Evolutionary conservation across 2,888 invertebrate genomes (phyloP), one percentile per base, ranked within the genome.

Genomic region (Cinara cedri): DNA sequence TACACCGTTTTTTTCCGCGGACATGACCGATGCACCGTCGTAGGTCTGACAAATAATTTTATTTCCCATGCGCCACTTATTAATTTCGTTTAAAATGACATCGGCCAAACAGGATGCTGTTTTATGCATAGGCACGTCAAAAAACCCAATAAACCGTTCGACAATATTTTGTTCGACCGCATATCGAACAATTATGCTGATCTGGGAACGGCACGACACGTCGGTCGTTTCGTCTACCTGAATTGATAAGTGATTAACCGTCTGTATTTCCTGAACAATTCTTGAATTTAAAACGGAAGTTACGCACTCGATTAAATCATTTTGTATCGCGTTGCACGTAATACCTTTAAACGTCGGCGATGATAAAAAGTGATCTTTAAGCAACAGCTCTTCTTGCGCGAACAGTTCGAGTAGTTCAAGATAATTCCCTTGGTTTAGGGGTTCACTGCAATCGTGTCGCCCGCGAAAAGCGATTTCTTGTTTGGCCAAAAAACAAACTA

Each of bases 1-100:
- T 26, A 66, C 72, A 3, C 66, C 74, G 57, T 26, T 66, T 54
- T 80, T 54, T 65, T 19, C 26, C 34, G 83, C 83, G 14, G 83
- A 80, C 82, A 83, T 83, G 10, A 85, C 84, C 34, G 83, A 82
- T 9, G 83, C 84, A n/a, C 84, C 85, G 80, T 84, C 83, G 70
- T 85, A 85, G 16, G 83, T 84, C 82, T 85, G 85, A 13, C 83
- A 83, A 42, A 85, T 75, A 65, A 84, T 81, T 83, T 85, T 85
- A 19, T 82, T 55, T 51, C 81, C 80, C 74, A 83, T 82, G 19
- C 83, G 68, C 46, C 82, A 83, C 42, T 84, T 82, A 60, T 82
- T 74, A 63, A 84, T 70, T 72, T 82, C 81, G 19, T 82, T 68
- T 66, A 71, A 72, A 34, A 84, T 81, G 62, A 83, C 72, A 19